Base-by-base conservation (phyloP, 2,113 vertebrate species). In the Nycticryphes semicollaris region DNA sequence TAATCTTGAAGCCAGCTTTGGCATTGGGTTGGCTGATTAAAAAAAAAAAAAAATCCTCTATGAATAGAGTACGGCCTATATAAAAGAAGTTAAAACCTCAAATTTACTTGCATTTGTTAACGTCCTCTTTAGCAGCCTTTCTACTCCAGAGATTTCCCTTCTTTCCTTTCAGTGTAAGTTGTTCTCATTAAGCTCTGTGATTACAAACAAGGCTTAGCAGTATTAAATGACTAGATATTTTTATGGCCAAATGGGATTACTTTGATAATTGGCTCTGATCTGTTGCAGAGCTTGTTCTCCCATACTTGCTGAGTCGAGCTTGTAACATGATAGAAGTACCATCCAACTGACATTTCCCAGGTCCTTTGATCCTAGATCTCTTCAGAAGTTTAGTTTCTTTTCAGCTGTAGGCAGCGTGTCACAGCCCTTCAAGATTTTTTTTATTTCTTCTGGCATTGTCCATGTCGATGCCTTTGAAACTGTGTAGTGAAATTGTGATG, bases 131-230 rank as follows among this genome's bases (percentile, higher is more conserved):
- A 88, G 78, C 87, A 90, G 90, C 37, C 79, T 94, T 93, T 91
- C 91, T 90, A 45, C 95, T 92, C 91, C 50, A 79, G 95, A 95
- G 92, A 96, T 69, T 96, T 94, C 47, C 62, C 41, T 91, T 89
- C 50, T 87, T 94, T 87, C 84, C 41, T 90, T 92, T 93, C 80
- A 39, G 17, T n/a, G 30, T 75, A 92, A 93, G 86, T 96, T 96
- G 96, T 89, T 94, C 94, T 94, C 92, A 94, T 96, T 97, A 96
- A 95, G 77, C 48, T 89, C 87, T 90, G 90, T 95, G 95, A 96
- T 97, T 97, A 96, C 90, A 96, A 97, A 96, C 96, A 96, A 94
- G 86, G 76, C 83, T 96, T 94, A 96, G 80, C 88, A 57, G 45
- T 93, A 89, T 81, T 95, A 95, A 96, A 93, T 87, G 48, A 92